phyloP scores from a whole-genome alignment of 2,113 vertebrate species.

The Geococcyx californianus region DNA sequence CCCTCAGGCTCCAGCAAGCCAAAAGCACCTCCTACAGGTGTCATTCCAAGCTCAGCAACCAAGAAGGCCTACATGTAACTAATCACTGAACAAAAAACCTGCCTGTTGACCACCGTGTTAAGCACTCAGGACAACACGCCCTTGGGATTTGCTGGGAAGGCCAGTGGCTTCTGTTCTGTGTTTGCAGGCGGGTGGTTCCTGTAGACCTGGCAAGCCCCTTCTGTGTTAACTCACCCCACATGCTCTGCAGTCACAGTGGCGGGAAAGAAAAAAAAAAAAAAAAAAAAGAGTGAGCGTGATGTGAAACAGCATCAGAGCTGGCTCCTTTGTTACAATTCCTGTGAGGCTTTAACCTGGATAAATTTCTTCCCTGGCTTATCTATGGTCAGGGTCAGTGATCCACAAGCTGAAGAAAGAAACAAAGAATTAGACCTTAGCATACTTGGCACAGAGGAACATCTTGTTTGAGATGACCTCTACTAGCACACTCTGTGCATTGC shows the following conservation, averaged over 20 bases:
- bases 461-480: background rate
- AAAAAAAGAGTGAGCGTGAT: background rate
- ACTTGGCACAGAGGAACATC: background rate
- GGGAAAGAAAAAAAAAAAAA: background rate
- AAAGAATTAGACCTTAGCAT: background rate
- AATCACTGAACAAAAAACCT: background rate
- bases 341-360: background rate
- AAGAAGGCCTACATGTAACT: rapidly evolving
- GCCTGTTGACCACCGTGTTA: background rate
- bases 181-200: background rate
- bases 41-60: background rate
- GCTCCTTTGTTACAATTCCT: background rate
- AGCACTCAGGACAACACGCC: background rate
- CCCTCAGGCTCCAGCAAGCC: background rate
- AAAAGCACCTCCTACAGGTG: background rate
- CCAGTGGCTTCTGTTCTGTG: background rate
- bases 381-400: background rate
- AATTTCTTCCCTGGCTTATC: background rate
- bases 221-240: background rate
- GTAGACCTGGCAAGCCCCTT: background rate
- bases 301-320: background rate
- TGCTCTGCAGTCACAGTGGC: background rate
- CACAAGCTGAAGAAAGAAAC: background rate
- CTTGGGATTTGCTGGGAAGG: background rate
- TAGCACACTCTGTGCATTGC: rapidly evolving